phyloP scores from a whole-genome alignment of 1,140 invertebrate genomes.

The Conus ventricosus region DNA sequence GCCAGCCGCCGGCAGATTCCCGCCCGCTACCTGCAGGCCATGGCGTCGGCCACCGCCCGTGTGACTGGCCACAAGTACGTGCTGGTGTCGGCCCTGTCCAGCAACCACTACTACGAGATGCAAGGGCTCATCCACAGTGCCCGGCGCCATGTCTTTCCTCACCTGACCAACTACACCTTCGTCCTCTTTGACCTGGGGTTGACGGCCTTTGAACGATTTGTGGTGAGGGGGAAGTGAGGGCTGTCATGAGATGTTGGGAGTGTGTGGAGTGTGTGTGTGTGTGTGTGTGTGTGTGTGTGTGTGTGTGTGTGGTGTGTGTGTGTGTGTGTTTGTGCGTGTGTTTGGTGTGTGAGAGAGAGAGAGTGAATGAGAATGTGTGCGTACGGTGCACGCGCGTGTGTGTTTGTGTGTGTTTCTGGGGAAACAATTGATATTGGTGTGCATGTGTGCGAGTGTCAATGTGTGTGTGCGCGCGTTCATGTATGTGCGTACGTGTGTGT shows the following conservation, averaged over 20 bases:
- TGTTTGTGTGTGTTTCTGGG: no score
- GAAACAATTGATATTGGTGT: no score
- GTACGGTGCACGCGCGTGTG: no score
- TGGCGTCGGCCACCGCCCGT: not conserved
- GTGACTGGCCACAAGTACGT: not conserved
- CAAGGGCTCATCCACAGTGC: not conserved
- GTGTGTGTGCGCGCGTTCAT: no score
- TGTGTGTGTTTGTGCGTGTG: no score
- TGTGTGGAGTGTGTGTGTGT: not conserved
- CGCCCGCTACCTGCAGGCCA: not conserved
- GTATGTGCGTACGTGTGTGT: no score
- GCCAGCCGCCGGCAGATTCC: not conserved
- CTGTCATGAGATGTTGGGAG: no score
- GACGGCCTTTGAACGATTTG: not conserved
- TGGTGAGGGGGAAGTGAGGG: not conserved
- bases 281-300: not conserved
- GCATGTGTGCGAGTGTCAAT: no score
- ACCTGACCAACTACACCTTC: constrained; percentile 1
- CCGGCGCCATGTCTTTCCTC: not conserved
- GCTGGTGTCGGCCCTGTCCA: not conserved
- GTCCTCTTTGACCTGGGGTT: not conserved
- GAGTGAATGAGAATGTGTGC: no score
- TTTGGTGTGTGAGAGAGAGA: no score
- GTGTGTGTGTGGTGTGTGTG: not conserved
- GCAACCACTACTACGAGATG: constrained; percentile 21